A percentile compares a stretch with the other conserved stretches of the same genome.
phyloP scores from a whole-genome alignment of 2,797 vertebrate genomes.

The Benthosema pterotum region DNA sequence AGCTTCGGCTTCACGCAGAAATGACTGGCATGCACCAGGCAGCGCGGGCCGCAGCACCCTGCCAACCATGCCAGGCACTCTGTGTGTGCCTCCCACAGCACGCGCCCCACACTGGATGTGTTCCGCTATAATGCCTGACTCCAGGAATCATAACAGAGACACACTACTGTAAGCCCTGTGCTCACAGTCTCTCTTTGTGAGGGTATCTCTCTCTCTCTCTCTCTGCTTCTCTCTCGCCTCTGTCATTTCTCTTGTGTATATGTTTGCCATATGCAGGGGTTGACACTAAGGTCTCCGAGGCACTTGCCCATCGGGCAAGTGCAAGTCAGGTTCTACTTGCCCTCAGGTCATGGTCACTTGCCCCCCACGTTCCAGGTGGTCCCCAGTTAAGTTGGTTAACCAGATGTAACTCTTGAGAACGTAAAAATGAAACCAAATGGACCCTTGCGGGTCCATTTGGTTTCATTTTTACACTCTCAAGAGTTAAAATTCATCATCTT shows the following conservation, averaged over 20 bases:
- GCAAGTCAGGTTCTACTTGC: too few relatives aligned
- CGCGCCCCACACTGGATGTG: conserved; percentile 44
- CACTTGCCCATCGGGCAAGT: too few relatives aligned
- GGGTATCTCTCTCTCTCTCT: background rate
- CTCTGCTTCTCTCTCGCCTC: conserved; percentile 4
- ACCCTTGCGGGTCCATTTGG: too few relatives aligned
- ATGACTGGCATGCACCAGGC: conserved; percentile 77
- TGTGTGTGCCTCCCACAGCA: conserved; percentile 43
- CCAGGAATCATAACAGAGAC: conserved; percentile 63
- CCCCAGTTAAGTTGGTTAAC: too few relatives aligned
- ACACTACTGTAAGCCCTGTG: conserved; percentile 30
- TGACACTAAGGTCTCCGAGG: too few relatives aligned
- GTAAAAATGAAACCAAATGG: too few relatives aligned
- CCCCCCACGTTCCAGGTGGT: too few relatives aligned
- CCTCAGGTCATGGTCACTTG: too few relatives aligned
- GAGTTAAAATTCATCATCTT: too few relatives aligned
- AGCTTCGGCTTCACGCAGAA: conserved; percentile 78
- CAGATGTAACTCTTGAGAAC: too few relatives aligned
- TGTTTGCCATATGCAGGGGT: conserved; percentile 1
- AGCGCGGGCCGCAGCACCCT: conserved; percentile 51
- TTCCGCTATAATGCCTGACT: conserved; percentile 39
- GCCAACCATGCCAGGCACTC: conserved; percentile 73
- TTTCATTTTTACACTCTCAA: too few relatives aligned
- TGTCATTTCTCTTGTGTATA: conserved; percentile 7
- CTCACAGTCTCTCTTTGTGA: background rate